Percentiles rank a stretch among this genome's conserved stretches.
Evolutionary conservation across 2,888 invertebrate species (phyloP).

Genomic region (Clusia tigrina): DNA sequence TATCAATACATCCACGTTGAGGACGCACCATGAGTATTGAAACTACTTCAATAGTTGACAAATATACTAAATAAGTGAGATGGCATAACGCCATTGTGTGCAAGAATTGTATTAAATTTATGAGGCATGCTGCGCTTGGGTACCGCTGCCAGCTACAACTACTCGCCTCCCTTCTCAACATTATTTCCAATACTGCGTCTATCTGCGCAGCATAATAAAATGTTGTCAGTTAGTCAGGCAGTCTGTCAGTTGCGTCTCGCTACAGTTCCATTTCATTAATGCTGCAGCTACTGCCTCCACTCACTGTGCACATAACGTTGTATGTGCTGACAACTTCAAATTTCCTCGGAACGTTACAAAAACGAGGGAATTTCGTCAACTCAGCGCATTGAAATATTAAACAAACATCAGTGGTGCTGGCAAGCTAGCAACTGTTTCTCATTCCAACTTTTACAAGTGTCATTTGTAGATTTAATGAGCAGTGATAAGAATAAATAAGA

Average conservation of each 20-base stretch:
- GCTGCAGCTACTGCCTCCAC: background rate
- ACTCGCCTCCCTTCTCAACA: background rate
- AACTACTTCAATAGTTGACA: no score
- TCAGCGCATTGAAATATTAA: background rate
- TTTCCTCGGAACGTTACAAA: background rate
- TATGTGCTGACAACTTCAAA: background rate
- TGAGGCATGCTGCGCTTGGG: no score
- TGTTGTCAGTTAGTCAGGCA: background rate
- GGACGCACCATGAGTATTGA: no score
- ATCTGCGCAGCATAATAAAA: background rate
- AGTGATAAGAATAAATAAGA: slow-evolving; percentile 6
- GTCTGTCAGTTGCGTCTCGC: background rate
- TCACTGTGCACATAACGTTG: background rate
- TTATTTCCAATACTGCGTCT: background rate
- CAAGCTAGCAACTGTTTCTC: background rate
- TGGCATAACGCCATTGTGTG: no score
- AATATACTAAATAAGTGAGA: no score
- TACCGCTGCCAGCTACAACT: background rate
- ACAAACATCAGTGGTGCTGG: background rate
- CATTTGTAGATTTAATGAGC: slow-evolving; percentile 7
- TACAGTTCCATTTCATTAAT: background rate
- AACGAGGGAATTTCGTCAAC: background rate
- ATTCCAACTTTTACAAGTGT: background rate
- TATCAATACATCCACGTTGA: no score
- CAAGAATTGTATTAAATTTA: no score